Evolutionary conservation across 2,113 vertebrate genomes (phyloP).

Genomic region (Calyptomena viridis): DNA sequence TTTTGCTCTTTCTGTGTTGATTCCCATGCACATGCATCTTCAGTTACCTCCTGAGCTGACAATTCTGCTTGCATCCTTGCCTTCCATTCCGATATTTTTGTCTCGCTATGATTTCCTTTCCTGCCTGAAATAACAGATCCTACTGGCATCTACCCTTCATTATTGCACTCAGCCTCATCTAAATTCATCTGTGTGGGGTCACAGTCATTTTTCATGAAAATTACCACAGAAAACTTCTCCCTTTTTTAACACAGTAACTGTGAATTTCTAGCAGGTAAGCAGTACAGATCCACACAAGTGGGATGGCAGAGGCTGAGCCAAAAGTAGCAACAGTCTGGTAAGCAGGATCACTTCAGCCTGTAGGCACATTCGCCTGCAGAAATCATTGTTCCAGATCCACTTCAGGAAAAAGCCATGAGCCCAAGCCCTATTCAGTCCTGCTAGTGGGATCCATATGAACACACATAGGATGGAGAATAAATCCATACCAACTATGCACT

Average conservation of each 20-base stretch:
- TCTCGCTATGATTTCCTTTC: not conserved
- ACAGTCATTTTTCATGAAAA: not conserved
- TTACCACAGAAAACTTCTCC: not conserved
- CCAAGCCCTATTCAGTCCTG: not conserved
- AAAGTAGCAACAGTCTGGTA: slow-evolving; percentile 28
- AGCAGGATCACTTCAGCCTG: not conserved
- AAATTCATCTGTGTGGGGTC: slow-evolving; percentile 29
- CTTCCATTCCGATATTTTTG: slow-evolving; percentile 1
- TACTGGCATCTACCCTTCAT: not conserved
- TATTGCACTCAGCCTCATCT: slow-evolving; percentile 3
- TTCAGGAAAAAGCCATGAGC: not conserved
- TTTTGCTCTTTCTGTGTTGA: not conserved
- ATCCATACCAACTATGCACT: not conserved
- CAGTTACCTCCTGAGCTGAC: slow-evolving; percentile 8
- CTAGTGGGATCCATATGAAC: not conserved
- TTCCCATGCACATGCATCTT: not conserved
- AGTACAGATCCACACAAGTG: not conserved
- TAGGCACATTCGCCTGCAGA: not conserved
- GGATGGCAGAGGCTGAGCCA: slow-evolving; percentile 29
- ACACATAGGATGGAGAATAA: not conserved
- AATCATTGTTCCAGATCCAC: not conserved
- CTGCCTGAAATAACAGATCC: slow-evolving; percentile 40
- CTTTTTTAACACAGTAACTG: not conserved
- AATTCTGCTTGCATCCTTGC: slow-evolving; percentile 15
- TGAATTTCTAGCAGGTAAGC: slow-evolving; percentile 41